Evolutionary conservation across 2,888 invertebrate species (phyloP), one percentile per base, ranked within the genome.

Genomic region (Lasioglossum calceatum): DNA sequence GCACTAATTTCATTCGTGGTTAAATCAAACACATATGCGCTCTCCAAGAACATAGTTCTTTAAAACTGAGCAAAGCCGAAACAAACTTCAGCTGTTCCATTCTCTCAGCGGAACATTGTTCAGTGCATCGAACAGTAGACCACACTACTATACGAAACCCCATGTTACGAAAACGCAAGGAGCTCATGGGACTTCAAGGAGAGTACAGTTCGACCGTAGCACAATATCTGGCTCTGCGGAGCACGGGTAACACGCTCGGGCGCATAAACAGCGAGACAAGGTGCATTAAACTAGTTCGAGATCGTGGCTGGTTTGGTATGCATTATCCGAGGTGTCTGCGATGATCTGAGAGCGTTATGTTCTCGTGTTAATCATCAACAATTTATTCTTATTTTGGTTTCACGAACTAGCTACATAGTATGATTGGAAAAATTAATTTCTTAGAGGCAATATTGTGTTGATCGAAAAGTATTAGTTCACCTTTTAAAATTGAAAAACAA

Each of bases 241-340:
- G 72, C 19, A 32, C 32, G 1, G 47, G 73, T 47, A 79, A 79
- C 72, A 61, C 58, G 72, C 42, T 32, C 54, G 32, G 23, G 67
- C 39, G 50, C 44, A 50, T 27, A 54, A 73, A 77, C 75, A 85
- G 75, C 84, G 74, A 73, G 91, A 58, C 74, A 71, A 44, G 81
- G 85, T 70, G 77, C 86, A 86, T 86, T 81, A 83, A 82, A 88
- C 84, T 84, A 86, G 82, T 87, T 85, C 16, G 72, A 82, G 84
- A 81, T 87, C 84, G 82, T 76, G 82, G 70, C 77, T 81, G 89
- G 87, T 88, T 88, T 88, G 92, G 93, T 23, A 50, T 19, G 32
- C 47, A 50, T 36, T 73, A 50, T 32, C 32, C 73, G 12, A 27
- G 19, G 50, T 73, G 32, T 32, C 27, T 32, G 73, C 32, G 47